Percentiles rank a stretch among this genome's conserved stretches.
Conservation (phyloP, 2,797 vertebrate genomes). For the Morus bassanus region DNA sequence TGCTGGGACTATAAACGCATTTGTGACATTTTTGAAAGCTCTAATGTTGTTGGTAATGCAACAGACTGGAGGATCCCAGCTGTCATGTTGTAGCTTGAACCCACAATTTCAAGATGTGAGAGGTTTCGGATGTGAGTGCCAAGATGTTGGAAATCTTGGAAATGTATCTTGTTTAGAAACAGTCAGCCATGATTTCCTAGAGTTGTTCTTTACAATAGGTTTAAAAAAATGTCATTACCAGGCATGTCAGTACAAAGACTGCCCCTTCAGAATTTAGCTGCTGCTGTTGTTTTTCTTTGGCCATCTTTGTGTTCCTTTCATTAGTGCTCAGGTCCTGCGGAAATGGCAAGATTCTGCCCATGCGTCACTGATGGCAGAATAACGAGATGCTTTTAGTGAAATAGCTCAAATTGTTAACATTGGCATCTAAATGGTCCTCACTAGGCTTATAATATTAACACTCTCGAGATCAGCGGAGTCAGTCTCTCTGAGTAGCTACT, state of each 20-base stretch:
- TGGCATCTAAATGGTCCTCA: not conserved
- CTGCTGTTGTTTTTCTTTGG: not conserved
- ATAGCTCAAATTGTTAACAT: not conserved
- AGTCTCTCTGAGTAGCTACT: not conserved
- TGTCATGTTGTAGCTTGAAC: not conserved
- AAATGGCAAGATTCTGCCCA: not conserved
- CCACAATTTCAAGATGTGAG: not conserved
- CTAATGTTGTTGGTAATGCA: not conserved
- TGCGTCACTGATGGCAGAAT: not conserved
- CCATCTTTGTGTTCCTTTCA: not conserved
- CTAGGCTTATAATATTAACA: not conserved
- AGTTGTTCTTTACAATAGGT: not conserved
- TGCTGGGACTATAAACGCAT: not conserved
- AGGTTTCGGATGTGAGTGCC: not conserved
- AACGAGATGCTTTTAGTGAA: not conserved
- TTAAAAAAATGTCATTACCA: not conserved
- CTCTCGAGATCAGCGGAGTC: not conserved
- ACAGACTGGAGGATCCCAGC: not conserved
- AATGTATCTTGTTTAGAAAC: slow-evolving; percentile 1
- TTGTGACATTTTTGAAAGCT: not conserved
- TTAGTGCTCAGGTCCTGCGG: not conserved
- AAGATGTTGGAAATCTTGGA: slow-evolving; percentile 16
- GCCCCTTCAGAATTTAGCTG: not conserved
- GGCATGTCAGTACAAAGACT: not conserved
- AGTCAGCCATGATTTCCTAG: not conserved